A percentile compares a stretch with the other conserved stretches of the same genome.
Conservation (phyloP, 1,140 invertebrate species). For the Atopsyche davidsoni region DNA sequence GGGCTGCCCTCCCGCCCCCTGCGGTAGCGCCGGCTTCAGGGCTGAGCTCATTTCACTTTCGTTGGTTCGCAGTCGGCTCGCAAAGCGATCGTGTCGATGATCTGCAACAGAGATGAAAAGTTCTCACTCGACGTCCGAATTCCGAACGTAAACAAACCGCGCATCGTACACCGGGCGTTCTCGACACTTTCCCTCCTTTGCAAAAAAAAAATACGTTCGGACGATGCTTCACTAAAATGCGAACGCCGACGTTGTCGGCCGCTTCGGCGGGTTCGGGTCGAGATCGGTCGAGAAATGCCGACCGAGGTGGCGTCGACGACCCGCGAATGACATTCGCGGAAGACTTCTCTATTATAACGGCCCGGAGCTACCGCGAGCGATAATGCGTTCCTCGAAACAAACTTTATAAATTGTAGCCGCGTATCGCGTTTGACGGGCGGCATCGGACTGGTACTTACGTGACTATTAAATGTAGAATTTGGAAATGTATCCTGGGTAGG, state of each 20-base stretch:
- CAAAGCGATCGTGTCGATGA: not conserved
- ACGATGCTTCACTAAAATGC: too few species aligned
- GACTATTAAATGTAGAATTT: constrained; percentile 18
- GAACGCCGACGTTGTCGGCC: too few species aligned
- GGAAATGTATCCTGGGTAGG: constrained; percentile 7
- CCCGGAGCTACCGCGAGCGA: constrained; percentile 15
- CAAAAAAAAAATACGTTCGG: constrained; percentile 19
- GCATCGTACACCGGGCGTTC: constrained; percentile 2
- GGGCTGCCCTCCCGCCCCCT: constrained; percentile 43
- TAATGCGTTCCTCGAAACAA: constrained; percentile 21
- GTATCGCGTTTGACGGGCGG: not conserved
- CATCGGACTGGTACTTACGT: constrained; percentile 8
- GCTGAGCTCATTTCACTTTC: constrained; percentile 48
- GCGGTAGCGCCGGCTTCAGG: constrained; percentile 48
- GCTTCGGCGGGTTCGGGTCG: too few species aligned
- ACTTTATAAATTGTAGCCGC: constrained; percentile 13
- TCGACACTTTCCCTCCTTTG: constrained; percentile 24
- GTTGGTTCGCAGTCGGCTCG: not conserved
- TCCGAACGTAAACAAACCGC: constrained; percentile 21
- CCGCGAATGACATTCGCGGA: not conserved
- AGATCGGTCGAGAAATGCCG: too few species aligned
- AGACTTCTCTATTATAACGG: constrained; percentile 10
- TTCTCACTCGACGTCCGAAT: not conserved
- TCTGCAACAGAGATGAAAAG: not conserved
- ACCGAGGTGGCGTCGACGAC: too few species aligned